Conservation (phyloP, 2,888 invertebrate species). For the Acleris holmiana region DNA sequence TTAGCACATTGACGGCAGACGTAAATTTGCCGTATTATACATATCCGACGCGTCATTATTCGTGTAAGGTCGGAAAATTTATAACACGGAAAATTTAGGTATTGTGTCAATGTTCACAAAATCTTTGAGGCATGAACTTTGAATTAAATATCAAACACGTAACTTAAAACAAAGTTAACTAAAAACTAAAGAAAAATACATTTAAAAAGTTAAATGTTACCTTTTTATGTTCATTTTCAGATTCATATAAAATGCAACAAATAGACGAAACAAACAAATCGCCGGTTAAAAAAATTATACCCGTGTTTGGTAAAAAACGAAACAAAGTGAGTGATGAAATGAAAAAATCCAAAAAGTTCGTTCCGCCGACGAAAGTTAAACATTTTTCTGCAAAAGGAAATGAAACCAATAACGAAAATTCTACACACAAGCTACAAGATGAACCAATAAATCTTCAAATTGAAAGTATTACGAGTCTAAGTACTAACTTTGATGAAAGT, state of each 20-base stretch:
- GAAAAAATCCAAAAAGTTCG: conserved; percentile 56
- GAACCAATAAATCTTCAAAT: not conserved
- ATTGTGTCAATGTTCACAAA: too few relatives aligned
- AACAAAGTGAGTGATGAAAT: conserved; percentile 33
- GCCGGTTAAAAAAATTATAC: conserved; percentile 46
- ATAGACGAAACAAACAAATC: conserved; percentile 9
- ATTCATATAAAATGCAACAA: not conserved
- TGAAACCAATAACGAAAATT: not conserved
- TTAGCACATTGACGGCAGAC: too few relatives aligned
- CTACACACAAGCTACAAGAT: not conserved
- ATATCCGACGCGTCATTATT: too few relatives aligned
- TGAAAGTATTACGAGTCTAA: not conserved
- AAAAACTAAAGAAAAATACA: not conserved
- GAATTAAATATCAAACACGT: too few relatives aligned
- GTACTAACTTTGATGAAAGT: not conserved
- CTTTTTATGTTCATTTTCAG: not conserved
- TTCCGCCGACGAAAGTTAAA: conserved; percentile 52
- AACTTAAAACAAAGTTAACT: not conserved
- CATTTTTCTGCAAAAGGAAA: conserved; percentile 10
- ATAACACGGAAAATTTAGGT: too few relatives aligned
- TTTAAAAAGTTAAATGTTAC: not conserved
- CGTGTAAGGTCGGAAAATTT: too few relatives aligned
- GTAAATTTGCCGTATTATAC: too few relatives aligned
- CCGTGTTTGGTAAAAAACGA: conserved; percentile 53
- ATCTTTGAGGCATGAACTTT: too few relatives aligned